Conservation (phyloP, 2,113 vertebrate genomes). For the Podiceps cristatus region DNA sequence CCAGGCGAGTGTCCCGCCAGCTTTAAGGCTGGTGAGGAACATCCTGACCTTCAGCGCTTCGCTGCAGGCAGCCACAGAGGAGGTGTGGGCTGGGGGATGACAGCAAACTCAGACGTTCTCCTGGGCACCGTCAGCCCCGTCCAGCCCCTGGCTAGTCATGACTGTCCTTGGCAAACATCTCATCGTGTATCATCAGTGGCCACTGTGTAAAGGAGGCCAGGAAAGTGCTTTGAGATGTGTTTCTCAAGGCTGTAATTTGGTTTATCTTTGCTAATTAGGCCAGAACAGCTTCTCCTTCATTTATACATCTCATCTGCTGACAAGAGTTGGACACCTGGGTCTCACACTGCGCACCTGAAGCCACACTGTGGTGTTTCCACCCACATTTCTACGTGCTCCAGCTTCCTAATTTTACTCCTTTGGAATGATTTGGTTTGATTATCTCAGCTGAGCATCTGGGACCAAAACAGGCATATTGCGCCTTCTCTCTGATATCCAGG, state of each 20-base stretch:
- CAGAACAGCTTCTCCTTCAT: background rate
- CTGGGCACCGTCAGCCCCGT: background rate
- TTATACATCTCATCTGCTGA: background rate
- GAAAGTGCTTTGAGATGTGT: background rate
- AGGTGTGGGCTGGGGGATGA: background rate
- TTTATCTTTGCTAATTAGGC: background rate
- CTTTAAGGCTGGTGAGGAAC: too few relatives aligned
- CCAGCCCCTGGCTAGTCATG: background rate
- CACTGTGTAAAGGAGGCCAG: background rate
- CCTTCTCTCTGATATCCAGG: accelerated
- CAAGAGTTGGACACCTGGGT: background rate
- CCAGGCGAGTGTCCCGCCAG: background rate
- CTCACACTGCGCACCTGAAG: background rate
- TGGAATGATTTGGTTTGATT: background rate
- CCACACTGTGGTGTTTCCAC: background rate
- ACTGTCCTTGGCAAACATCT: background rate
- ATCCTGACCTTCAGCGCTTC: background rate
- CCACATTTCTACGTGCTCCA: background rate
- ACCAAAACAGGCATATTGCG: accelerated
- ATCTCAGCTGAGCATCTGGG: background rate
- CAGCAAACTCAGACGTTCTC: background rate
- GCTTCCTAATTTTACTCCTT: background rate
- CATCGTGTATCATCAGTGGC: accelerated
- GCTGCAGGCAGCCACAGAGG: background rate
- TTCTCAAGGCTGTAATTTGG: background rate